Conservation (phyloP, 1,140 invertebrate genomes). For the Drosophila bocqueti region DNA sequence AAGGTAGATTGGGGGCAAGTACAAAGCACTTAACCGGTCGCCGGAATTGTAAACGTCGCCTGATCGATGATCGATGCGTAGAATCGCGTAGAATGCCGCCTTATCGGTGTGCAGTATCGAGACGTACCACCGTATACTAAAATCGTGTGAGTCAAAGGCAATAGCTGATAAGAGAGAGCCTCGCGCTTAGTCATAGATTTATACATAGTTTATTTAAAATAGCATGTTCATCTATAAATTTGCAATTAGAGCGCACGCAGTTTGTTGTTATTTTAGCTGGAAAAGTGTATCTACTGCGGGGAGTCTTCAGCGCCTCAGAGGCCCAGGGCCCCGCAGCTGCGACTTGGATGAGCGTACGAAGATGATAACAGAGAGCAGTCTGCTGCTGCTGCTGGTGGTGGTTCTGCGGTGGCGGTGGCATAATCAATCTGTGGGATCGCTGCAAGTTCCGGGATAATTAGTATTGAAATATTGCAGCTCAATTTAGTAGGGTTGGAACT, state of each 20-base stretch:
- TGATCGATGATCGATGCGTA: conserved; percentile 67
- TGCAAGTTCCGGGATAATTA: conserved; percentile 30
- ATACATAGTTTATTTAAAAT: conserved; percentile 80
- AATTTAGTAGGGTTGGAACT: conserved; percentile 3
- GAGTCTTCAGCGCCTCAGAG: conserved; percentile 22
- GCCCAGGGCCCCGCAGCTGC: conserved; percentile 31
- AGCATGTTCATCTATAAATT: conserved; percentile 75
- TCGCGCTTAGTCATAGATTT: conserved; percentile 64
- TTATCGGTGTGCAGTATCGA: conserved; percentile 50
- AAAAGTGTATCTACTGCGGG: conserved; percentile 29
- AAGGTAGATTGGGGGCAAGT: conserved; percentile 49
- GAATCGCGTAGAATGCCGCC: conserved; percentile 15
- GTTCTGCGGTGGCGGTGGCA: conserved; percentile 32
- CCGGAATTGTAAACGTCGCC: no score
- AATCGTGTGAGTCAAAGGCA: conserved; percentile 34
- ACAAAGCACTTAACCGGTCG: conserved; percentile 63
- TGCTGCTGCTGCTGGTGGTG: conserved; percentile 39
- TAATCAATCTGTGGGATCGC: conserved; percentile 84
- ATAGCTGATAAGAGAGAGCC: conserved; percentile 34
- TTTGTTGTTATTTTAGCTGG: conserved; percentile 41
- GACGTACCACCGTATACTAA: conserved; percentile 2
- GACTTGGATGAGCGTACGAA: conserved; percentile 44
- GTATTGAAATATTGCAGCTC: background rate
- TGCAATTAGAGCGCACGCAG: conserved; percentile 55
- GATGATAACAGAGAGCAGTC: conserved; percentile 31